Evolutionary conservation across 2,797 vertebrate genomes (phyloP).

Genomic region (Crocidura indochinensis): DNA sequence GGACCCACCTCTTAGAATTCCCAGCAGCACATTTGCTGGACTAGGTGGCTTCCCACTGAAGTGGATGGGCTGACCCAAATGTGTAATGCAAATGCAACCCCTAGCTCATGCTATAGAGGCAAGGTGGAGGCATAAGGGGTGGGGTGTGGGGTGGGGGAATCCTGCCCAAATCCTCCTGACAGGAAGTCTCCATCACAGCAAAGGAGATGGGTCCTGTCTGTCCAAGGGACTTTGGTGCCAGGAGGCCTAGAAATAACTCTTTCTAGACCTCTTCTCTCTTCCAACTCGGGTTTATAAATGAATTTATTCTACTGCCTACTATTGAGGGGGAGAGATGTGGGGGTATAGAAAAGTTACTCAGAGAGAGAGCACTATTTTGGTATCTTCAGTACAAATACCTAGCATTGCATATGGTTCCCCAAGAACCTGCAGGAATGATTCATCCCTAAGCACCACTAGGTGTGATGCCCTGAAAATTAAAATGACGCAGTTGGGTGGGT

Average conservation of each 20-base stretch:
- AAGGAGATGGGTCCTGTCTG: slow-evolving; percentile 11
- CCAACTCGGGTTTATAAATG: not conserved
- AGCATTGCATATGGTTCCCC: too few relatives aligned
- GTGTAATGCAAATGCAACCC: slow-evolving; percentile 6
- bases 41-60: slow-evolving; percentile 29
- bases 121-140: not conserved
- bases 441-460: too few relatives aligned
- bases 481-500: too few relatives aligned
- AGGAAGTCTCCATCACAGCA: slow-evolving; percentile 13
- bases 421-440: too few relatives aligned
- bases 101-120: slow-evolving; percentile 36
- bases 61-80: not conserved
- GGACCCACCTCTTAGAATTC: slow-evolving; percentile 7
- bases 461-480: too few relatives aligned
- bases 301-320: too few relatives aligned
- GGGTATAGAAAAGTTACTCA: too few relatives aligned
- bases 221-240: slow-evolving; percentile 37
- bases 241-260: slow-evolving; percentile 63
- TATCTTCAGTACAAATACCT: too few relatives aligned
- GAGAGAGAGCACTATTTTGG: too few relatives aligned
- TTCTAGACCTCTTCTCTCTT: not conserved
- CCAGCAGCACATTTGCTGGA: slow-evolving; percentile 47
- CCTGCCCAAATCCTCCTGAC: too few relatives aligned
- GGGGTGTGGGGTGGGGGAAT: too few relatives aligned
- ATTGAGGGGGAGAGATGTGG: too few relatives aligned